These are phyloP conservation scores for Mormyrops boulengeri DNA, from an alignment of 2,797 vertebrate genomes.

Conservation along the genomic window DNA sequence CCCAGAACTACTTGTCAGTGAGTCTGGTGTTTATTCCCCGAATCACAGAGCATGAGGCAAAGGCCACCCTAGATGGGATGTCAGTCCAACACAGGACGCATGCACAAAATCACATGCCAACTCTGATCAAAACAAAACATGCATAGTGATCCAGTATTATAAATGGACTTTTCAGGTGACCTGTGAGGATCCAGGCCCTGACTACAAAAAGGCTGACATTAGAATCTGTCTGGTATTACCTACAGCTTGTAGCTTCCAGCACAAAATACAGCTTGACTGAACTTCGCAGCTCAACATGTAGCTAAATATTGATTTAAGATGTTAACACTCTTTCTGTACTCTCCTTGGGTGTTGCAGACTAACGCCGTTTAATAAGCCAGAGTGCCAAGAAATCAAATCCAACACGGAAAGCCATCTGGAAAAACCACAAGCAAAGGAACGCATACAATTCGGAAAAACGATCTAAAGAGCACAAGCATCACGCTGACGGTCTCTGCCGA, in stretches of 20 bases:
- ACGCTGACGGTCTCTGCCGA: conserved; percentile 33
- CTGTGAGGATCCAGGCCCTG: background rate
- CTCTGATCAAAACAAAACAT: background rate
- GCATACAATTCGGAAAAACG: conserved; percentile 13
- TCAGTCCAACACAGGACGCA: background rate
- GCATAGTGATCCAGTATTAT: background rate
- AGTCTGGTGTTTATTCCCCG: background rate
- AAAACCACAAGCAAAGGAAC: conserved; percentile 22
- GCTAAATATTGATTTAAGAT: background rate
- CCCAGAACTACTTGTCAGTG: background rate
- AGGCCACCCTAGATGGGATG: background rate
- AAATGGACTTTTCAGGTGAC: background rate
- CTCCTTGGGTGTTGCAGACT: background rate
- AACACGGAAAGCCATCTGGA: conserved; percentile 11
- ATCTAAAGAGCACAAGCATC: conserved; percentile 21
- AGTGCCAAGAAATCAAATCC: background rate
- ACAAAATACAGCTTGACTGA: background rate
- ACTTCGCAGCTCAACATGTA: background rate
- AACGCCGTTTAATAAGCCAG: conserved; percentile 13
- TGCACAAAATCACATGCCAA: background rate
- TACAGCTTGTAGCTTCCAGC: background rate
- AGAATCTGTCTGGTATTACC: background rate
- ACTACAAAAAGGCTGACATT: background rate
- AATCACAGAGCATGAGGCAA: background rate
- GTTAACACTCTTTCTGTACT: background rate